Conservation (phyloP, 2,113 vertebrate genomes). For the Pica pica region DNA sequence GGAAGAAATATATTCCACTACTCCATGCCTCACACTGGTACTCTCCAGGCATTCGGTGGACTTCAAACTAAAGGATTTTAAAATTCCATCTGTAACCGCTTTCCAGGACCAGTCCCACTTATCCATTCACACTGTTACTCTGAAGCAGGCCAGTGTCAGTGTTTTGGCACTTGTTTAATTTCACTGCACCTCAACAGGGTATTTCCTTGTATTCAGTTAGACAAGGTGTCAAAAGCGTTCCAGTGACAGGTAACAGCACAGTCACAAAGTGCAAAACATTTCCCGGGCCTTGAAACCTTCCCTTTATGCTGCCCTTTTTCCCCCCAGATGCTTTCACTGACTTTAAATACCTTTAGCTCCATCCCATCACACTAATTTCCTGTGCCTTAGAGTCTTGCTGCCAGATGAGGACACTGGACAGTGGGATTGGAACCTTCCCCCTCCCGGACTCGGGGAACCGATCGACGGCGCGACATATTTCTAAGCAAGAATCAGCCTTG, state of each 20-base stretch:
- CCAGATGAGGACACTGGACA: slow-evolving; percentile 93
- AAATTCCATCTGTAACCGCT: not conserved
- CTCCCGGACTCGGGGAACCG: slow-evolving; percentile 84
- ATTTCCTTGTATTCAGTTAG: not conserved
- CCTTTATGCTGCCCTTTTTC: slow-evolving; percentile 36
- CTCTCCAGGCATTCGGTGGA: not conserved
- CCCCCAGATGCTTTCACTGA: slow-evolving; percentile 47
- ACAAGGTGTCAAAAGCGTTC: not conserved
- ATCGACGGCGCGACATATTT: slow-evolving; percentile 68
- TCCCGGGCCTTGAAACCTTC: slow-evolving; percentile 19
- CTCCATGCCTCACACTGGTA: not conserved
- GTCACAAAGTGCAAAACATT: not conserved
- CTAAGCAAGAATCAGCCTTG: slow-evolving; percentile 73
- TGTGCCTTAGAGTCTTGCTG: slow-evolving; percentile 81
- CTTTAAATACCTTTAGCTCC: slow-evolving; percentile 36
- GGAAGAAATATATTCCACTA: not conserved
- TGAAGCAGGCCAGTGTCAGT: not conserved
- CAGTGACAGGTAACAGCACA: not conserved
- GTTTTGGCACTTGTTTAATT: not conserved
- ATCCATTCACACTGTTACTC: not conserved
- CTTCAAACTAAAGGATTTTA: not conserved
- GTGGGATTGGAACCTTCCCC: slow-evolving; percentile 93
- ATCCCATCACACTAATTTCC: slow-evolving; percentile 49
- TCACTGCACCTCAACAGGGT: not conserved
- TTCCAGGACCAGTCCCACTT: not conserved